A percentile compares a stretch with the other conserved stretches of the same genome.
phyloP scores from a whole-genome alignment of 1,140 invertebrate genomes.

The Drosophila busckii region DNA sequence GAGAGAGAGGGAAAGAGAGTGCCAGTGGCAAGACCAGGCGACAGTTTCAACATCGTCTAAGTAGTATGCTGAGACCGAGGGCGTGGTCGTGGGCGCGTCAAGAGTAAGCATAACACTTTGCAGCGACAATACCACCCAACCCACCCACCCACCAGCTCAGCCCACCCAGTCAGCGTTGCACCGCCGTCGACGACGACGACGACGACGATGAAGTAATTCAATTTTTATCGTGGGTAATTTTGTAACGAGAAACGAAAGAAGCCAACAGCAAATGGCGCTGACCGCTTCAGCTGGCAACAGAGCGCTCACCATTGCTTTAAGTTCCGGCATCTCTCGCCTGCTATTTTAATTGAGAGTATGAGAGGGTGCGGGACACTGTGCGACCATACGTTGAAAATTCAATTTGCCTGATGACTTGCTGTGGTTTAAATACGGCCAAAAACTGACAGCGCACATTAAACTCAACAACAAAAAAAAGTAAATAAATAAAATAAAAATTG shows the following conservation, averaged over 20 bases:
- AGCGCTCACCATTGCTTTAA: conserved; percentile 30
- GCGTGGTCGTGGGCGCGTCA: conserved; percentile 50
- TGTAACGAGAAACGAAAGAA: conserved; percentile 74
- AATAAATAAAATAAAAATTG: too few species aligned
- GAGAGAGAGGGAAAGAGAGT: neutral
- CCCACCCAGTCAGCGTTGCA: neutral
- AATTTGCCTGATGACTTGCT: conserved; percentile 78
- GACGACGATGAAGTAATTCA: conserved; percentile 75
- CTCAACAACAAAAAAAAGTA: too few species aligned
- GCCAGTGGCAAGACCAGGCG: conserved; percentile 34
- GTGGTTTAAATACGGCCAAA: conserved; percentile 72
- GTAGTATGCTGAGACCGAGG: conserved; percentile 45
- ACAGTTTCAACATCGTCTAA: conserved; percentile 70
- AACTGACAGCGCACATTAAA: conserved; percentile 69
- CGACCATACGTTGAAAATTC: conserved; percentile 77
- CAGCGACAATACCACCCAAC: conserved; percentile 26
- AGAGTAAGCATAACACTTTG: conserved; percentile 69
- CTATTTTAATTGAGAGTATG: conserved; percentile 7
- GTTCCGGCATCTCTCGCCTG: conserved; percentile 7
- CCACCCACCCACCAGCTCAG: neutral
- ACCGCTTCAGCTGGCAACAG: conserved; percentile 5
- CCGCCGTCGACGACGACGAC: conserved; percentile 9
- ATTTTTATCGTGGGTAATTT: conserved; percentile 79
- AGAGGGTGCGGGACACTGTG: conserved; percentile 35
- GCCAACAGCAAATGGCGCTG: conserved; percentile 44